phyloP scores from a whole-genome alignment of 2,888 invertebrate species.

The Pyrochroa serraticornis region DNA sequence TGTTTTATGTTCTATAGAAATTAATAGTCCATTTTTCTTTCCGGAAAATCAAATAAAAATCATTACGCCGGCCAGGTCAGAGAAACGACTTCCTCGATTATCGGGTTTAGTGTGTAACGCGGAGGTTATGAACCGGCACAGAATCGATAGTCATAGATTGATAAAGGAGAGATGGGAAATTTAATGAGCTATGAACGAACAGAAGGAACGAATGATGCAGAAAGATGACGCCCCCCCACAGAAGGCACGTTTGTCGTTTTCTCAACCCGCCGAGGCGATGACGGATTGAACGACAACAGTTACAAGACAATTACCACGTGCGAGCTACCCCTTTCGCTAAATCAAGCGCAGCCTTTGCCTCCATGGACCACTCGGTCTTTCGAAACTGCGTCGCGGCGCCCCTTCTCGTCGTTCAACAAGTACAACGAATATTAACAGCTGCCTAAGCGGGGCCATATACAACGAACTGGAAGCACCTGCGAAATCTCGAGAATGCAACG shows the following conservation, averaged over 20 bases:
- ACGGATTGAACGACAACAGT: constrained; percentile 19
- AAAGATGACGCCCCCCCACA: constrained; percentile 46
- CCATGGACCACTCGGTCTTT: too few relatives aligned
- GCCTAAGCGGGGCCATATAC: too few relatives aligned
- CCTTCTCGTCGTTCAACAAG: too few relatives aligned
- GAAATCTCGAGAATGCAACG: too few relatives aligned
- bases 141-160: constrained; percentile 55
- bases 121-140: constrained; percentile 48
- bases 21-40: constrained; percentile 35
- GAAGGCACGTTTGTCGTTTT: constrained; percentile 3
- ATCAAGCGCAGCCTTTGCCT: too few relatives aligned
- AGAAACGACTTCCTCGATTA: constrained; percentile 28
- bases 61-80: constrained; percentile 32
- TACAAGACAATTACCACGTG: constrained; percentile 22
- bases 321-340: neutral
- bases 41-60: constrained; percentile 36
- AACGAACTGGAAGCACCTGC: too few relatives aligned
- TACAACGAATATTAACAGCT: too few relatives aligned
- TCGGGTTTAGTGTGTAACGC: constrained; percentile 48
- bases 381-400: too few relatives aligned
- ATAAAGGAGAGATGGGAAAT: constrained; percentile 55
- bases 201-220: constrained; percentile 53
- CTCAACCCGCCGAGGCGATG: constrained; percentile 3
- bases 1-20: constrained; percentile 27
- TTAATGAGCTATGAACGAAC: constrained; percentile 57